Base-by-base conservation (phyloP, 2,888 invertebrate genomes). In the Choreutis nemorana region DNA sequence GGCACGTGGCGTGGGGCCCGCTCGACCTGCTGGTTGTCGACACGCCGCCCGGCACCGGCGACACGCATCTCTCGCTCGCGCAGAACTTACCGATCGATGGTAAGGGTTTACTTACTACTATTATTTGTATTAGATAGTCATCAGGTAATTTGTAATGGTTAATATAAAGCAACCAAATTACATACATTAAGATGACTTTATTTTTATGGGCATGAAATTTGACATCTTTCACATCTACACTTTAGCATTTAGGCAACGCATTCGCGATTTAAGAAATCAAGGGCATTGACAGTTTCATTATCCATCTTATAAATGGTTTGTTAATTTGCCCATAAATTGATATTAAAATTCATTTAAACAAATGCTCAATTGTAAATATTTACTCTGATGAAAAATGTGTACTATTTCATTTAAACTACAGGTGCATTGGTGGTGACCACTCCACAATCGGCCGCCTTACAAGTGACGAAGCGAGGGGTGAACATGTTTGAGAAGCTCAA, bases 1-100 rank as follows among this genome's bases (percentile, higher is more conserved):
- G 90, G 39, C 89, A 93, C 43, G 93, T 95, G n/a, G 82, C 84
- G 18, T 97, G 97, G 97, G 89, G 85, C 2, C 86, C 89, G 1
- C 75, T 94, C 29, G 95, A 97, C 75, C 88, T 90, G 55, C 82
- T 97, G 32, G 80, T 98, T 9, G 83, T 97, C 1, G 97, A 97
- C 68, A 96, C 97, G 45, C 97, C 97, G 2, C 97, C 97, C 0
- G 97, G 97, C 16, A 97, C 97, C 0, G 97, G 97, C 0, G 97
- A 97, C 65, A 92, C 94, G 1, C 95, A 96, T 58, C 78, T 97
- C 2, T 94, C 96, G 0, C 81, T 97, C 1, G 83, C 91, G 23
- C 97, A 97, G 66, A 94, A 91, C 66, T 73, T 95, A 26, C 91
- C 92, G 2, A 84, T 97, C 25, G 79, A 88, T 51, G 96, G 92